Evolutionary conservation across 1,140 invertebrate species (phyloP).

Genomic region (Lepidurus apus): DNA sequence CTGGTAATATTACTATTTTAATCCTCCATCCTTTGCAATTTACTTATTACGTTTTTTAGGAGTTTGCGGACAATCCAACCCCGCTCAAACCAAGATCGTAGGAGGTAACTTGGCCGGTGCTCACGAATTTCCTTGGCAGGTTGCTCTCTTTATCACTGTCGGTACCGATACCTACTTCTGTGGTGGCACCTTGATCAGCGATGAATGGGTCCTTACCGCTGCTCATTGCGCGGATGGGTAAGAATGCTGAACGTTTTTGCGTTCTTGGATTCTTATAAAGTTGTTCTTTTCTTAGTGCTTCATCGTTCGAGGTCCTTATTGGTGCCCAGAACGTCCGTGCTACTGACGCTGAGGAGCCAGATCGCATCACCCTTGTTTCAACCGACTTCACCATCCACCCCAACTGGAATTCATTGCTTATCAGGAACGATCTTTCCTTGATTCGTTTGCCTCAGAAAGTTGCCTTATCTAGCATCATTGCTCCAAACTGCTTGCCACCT

Average conservation of each 20-base stretch:
- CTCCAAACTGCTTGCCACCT: slow-evolving; percentile 46
- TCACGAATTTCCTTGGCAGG: slow-evolving; percentile 49
- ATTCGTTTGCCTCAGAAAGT: slow-evolving; percentile 49
- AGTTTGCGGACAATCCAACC: slow-evolving; percentile 31
- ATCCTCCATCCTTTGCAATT: too few species aligned
- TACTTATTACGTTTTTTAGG: slow-evolving; percentile 14
- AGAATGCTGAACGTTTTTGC: neutral
- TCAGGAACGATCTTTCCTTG: slow-evolving; percentile 54
- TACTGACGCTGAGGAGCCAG: neutral
- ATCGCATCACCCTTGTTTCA: slow-evolving; percentile 35
- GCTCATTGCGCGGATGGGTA: slow-evolving; percentile 47
- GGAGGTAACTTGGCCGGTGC: slow-evolving; percentile 38
- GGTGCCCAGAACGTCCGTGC: slow-evolving; percentile 28
- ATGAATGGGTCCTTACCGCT: slow-evolving; percentile 51
- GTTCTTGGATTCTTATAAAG: neutral
- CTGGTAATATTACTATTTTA: neutral
- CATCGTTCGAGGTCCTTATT: slow-evolving; percentile 7
- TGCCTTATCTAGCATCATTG: slow-evolving; percentile 49
- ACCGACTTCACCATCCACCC: slow-evolving; percentile 48
- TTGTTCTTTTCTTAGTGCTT: neutral
- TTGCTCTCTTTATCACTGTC: slow-evolving; percentile 43
- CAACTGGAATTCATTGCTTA: slow-evolving; percentile 45
- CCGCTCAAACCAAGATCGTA: slow-evolving; percentile 37
- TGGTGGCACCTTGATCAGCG: slow-evolving; percentile 50
- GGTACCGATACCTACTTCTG: slow-evolving; percentile 47